phyloP scores from a whole-genome alignment of 2,113 vertebrate genomes.

The Protomyctophum bolini region DNA sequence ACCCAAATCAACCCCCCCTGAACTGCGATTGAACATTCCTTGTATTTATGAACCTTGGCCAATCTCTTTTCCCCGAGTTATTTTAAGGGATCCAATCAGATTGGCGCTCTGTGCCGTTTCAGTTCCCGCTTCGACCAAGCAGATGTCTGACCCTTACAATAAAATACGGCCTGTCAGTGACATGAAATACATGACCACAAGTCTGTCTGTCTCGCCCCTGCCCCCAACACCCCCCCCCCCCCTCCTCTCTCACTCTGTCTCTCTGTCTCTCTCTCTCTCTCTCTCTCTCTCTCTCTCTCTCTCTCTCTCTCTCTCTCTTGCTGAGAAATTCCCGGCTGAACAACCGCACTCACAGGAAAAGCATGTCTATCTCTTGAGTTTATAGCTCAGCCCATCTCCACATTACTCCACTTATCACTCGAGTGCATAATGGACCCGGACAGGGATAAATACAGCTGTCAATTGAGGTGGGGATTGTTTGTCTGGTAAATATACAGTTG shows the following conservation, averaged over 20 bases:
- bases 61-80: slow-evolving; percentile 43
- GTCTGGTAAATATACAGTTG: slow-evolving; percentile 43
- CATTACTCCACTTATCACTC: slow-evolving; percentile 40
- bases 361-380: slow-evolving; percentile 35
- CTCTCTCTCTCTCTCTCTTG: background rate
- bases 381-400: slow-evolving; percentile 21
- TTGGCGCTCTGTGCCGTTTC: slow-evolving; percentile 9
- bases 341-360: slow-evolving; percentile 19
- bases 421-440: slow-evolving; percentile 25
- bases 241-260: background rate
- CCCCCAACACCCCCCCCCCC: background rate
- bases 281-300: background rate
- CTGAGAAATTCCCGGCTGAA: slow-evolving; percentile 15
- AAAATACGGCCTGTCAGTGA: slow-evolving; percentile 20
- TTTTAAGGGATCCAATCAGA: slow-evolving; percentile 49
- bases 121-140: slow-evolving; percentile 25
- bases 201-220: background rate
- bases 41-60: slow-evolving; percentile 51
- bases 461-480: slow-evolving; percentile 25
- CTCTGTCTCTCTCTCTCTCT: slow-evolving; percentile 6
- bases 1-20: slow-evolving; percentile 32
- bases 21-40: slow-evolving; percentile 34
- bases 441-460: slow-evolving; percentile 53
- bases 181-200: slow-evolving; percentile 5
- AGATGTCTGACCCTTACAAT: slow-evolving; percentile 43